Evolutionary conservation across 2,113 vertebrate species (phyloP).

Genomic region (Catharus minimus): DNA sequence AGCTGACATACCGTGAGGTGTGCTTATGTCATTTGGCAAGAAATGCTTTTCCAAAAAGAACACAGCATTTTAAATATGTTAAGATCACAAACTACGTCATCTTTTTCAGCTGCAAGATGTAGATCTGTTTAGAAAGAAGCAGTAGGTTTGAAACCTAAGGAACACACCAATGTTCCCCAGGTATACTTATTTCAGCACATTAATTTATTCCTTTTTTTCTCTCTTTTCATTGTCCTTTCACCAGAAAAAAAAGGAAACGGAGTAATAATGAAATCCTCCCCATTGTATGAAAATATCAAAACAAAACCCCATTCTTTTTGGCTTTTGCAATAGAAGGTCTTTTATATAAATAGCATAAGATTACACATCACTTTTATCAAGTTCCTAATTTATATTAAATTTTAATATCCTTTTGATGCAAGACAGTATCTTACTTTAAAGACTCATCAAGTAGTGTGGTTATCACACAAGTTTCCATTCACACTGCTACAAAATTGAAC

Average conservation of each 20-base stretch:
- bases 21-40: neutral
- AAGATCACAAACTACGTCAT: neutral
- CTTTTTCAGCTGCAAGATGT: neutral
- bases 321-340: neutral
- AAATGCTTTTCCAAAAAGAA: neutral
- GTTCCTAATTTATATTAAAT: neutral
- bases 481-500: neutral
- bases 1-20: neutral
- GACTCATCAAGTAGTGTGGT: neutral
- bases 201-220: neutral
- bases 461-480: neutral
- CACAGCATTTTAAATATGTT: neutral
- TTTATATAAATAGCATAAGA: neutral
- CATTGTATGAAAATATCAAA: neutral
- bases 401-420: neutral
- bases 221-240: neutral
- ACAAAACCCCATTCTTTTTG: neutral
- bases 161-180: neutral
- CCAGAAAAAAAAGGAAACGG: neutral
- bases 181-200: neutral
- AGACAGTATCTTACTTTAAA: neutral
- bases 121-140: neutral
- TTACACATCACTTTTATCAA: neutral
- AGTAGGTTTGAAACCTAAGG: neutral
- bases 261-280: neutral